Evolutionary conservation across 2,888 invertebrate species (phyloP), one percentile per base, ranked within the genome.

Genomic region (Dynastes tityus): DNA sequence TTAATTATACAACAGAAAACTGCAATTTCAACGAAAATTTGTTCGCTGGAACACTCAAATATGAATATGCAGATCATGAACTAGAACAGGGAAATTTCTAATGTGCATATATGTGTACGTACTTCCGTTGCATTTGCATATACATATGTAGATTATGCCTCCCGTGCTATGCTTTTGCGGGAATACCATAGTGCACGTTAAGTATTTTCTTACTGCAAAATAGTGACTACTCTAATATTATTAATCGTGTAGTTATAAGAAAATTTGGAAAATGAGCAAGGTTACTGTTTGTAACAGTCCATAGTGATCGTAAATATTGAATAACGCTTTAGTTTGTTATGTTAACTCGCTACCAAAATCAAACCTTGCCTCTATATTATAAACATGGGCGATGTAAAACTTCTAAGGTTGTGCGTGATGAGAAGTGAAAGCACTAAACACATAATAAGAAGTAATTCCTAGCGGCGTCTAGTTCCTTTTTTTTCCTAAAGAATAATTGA

Each of bases 321-420:
- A 53, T n/a, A 55, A 55, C n/a, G 55, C 6, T n/a, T 13, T 16
- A 55, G 22, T 55, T 16, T 55, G n/a, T 55, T 55, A 22, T 55
- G 22, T 13, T 22, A 55, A 22, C 55, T 22, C 22, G 13, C 55
- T 55, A 55, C 5, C n/a, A 55, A 55, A 55, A 55, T 55, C 55
- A 55, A 55, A 55, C 55, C n/a, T 53, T 55, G 55, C 55, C 22
- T 22, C 22, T 22, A 55, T 55, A 55, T 55, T 55, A 55, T 55
- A 55, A 55, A 55, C 55, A 55, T 13, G 2, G 0, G 6, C 6
- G 55, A 55, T 16, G 22, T 55, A 55, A 55, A 55, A 55, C 16
- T 55, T 16, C 22, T 55, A 55, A 55, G n/a, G 55, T 16, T 55
- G n/a, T 22, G 22, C 0, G 22, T n/a, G 55, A 55, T 55, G 6